phyloP scores from a whole-genome alignment of 2,113 vertebrate species.

The Chroicocephalus ridibundus region DNA sequence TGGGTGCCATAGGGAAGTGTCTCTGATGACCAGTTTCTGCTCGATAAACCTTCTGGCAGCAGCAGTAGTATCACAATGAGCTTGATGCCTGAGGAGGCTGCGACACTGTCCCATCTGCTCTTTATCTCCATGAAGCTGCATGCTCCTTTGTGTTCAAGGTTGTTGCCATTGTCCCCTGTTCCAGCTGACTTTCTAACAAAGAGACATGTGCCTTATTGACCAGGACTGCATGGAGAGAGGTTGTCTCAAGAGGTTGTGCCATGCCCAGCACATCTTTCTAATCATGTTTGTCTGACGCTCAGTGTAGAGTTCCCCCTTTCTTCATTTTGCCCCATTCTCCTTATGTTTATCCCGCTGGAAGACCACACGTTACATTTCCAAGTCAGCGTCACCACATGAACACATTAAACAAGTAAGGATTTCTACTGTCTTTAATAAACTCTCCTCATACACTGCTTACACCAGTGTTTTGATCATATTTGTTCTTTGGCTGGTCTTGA shows the following conservation, averaged over 20 bases:
- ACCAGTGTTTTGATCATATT: not conserved
- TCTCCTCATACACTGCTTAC: not conserved
- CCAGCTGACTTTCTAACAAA: not conserved
- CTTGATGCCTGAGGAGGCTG: not conserved
- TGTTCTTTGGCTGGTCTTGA: not conserved
- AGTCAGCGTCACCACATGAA: not conserved
- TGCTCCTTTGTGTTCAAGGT: not conserved
- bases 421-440: not conserved
- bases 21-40: not conserved
- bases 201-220: not conserved
- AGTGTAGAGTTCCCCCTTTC: not conserved
- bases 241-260: not conserved
- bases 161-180: not conserved
- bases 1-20: accelerated
- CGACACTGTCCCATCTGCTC: not conserved
- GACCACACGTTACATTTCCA: not conserved
- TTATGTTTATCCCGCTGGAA: not conserved
- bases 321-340: not conserved
- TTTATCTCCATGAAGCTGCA: not conserved
- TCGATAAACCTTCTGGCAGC: not conserved
- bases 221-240: not conserved
- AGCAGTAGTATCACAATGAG: not conserved
- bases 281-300: not conserved
- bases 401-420: not conserved
- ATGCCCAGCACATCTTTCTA: not conserved